These are phyloP conservation scores for Cenopis cana DNA, from an alignment of 2,888 invertebrate genomes.

Conservation along the genomic window DNA sequence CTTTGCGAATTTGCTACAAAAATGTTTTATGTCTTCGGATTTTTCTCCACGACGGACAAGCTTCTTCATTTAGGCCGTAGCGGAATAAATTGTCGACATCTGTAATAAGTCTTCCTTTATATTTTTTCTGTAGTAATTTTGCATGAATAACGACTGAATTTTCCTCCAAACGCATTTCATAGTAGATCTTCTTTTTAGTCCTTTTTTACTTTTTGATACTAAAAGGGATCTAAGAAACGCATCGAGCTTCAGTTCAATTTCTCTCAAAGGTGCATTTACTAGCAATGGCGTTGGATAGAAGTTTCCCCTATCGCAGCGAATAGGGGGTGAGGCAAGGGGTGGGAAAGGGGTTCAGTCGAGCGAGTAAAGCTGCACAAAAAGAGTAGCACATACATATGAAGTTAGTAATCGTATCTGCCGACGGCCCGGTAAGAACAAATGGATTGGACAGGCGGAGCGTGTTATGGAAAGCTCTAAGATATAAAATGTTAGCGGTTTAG, in stretches of 20 bases:
- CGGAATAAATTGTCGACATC: constrained; percentile 41
- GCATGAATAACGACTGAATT: neutral
- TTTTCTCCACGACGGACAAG: constrained; percentile 39
- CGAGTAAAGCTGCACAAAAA: constrained; percentile 44
- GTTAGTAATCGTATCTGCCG: constrained; percentile 45
- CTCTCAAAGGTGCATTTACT: constrained; percentile 37
- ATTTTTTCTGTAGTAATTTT: constrained; percentile 32
- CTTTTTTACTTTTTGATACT: constrained; percentile 1
- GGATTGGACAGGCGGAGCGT: constrained; percentile 43
- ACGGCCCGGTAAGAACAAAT: constrained; percentile 45
- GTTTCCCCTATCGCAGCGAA: constrained; percentile 34
- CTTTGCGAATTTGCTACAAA: constrained; percentile 42
- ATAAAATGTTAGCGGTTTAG: constrained; percentile 9
- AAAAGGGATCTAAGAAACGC: constrained; percentile 16
- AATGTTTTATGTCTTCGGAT: constrained; percentile 43
- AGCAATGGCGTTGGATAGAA: constrained; percentile 33
- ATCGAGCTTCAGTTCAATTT: constrained; percentile 27
- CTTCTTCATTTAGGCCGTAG: constrained; percentile 41
- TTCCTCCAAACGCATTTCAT: neutral
- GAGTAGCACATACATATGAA: constrained; percentile 45
- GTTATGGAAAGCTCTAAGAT: neutral
- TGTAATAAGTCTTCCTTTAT: constrained; percentile 38
- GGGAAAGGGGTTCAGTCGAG: constrained; percentile 27
- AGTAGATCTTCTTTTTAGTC: neutral
- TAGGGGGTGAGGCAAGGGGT: constrained; percentile 18